Base-by-base conservation (phyloP, 2,113 vertebrate genomes). In the Ochotona curzoniae region DNA sequence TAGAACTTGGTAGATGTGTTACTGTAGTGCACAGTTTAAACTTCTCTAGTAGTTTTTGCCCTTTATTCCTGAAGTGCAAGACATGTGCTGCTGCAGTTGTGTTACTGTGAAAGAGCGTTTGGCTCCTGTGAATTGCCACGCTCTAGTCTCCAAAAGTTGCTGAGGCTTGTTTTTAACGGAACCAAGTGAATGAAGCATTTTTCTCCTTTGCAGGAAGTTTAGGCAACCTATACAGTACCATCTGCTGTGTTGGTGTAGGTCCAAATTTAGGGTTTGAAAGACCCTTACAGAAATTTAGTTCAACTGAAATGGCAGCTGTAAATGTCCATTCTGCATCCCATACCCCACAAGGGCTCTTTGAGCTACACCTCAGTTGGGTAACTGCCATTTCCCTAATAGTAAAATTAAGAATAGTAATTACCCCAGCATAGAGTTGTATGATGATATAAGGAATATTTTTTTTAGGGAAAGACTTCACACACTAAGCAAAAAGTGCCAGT, bases 221-320 rank as follows among this genome's bases (percentile, higher is more conserved):
- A 44, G 38, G 1, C 0, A 49, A 57, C 30, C 13, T 78, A 44
- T 44, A 47, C 38, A 49, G 10, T 74, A 47, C 47, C 44, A 28
- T 49, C 47, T 90, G 3, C 75, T 76, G 60, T n/a, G 18, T 89
- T 81, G 54, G 10, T 14, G 0, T 66, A 74, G 88, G 32, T 89
- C 54, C 79, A 94, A 18, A 94, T 74, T 64, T 83, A 90, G 70
- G 61, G 57, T 92, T 95, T 93, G 69, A 90, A 71, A 94, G 15
- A 74, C 76, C 8, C 20, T 51, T 61, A 21, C 17, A 83, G 82
- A 93, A 92, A 30, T 25, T 51, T 35, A 71, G 17, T 12, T 89
- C 76, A 73, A 30, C 57, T 83, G 89, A 83, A 96, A 81, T 10
- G 86, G 60, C 83, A 90, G 35, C 49, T 90, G 21, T 88, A 93